Evolutionary conservation across 2,888 invertebrate species (phyloP).

Genomic region (Ryuthela nishihirai): DNA sequence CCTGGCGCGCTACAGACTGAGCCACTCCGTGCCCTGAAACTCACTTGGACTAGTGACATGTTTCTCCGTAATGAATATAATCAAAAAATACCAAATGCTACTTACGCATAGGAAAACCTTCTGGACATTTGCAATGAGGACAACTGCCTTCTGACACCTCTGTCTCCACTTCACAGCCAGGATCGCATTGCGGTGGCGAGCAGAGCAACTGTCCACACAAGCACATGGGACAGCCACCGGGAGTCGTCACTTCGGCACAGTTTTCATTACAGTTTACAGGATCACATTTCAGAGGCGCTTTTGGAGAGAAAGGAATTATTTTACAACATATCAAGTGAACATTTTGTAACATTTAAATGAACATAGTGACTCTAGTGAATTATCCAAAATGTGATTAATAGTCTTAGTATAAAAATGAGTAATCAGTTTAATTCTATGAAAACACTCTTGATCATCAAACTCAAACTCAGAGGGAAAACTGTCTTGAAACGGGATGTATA

Average conservation of each 20-base stretch:
- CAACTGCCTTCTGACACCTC: conserved; percentile 3
- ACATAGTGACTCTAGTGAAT: neutral
- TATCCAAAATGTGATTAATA: neutral
- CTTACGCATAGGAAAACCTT: too few species aligned
- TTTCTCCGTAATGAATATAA: too few species aligned
- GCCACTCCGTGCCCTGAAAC: too few species aligned
- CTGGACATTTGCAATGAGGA: conserved; percentile 6
- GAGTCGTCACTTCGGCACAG: conserved; percentile 14
- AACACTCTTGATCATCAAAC: too few species aligned
- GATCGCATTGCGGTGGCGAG: conserved; percentile 5
- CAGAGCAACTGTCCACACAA: conserved; percentile 9
- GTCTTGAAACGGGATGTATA: too few species aligned
- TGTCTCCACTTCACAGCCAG: conserved; percentile 7
- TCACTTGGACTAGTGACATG: too few species aligned
- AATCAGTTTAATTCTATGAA: neutral
- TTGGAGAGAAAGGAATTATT: neutral
- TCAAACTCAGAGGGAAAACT: too few species aligned
- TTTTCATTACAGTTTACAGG: conserved; percentile 10
- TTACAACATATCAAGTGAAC: too few species aligned
- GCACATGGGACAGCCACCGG: conserved; percentile 20
- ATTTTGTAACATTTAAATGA: neutral
- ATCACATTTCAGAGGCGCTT: neutral
- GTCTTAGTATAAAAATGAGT: neutral
- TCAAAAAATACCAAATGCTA: too few species aligned
- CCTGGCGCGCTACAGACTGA: too few species aligned